A percentile compares a stretch with the other conserved stretches of the same genome.
Evolutionary conservation across 2,113 vertebrate species (phyloP).

Genomic region (Cyphomyrus discorhynchus): DNA sequence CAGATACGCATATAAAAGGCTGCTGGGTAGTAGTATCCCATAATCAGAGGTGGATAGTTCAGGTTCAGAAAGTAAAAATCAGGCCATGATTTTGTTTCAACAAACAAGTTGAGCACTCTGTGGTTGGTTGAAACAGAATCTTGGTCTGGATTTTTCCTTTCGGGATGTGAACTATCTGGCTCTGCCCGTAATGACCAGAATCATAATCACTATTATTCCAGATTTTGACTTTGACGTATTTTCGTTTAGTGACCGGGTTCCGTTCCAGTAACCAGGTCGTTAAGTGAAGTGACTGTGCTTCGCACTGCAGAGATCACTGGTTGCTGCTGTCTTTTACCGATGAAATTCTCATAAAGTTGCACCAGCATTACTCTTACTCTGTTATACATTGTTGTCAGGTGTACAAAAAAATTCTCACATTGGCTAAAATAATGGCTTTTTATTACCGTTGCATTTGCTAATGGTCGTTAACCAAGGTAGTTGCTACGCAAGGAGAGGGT

Average conservation of each 20-base stretch:
- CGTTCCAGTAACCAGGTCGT: not conserved
- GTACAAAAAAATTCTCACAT: not conserved
- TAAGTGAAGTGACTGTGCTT: not conserved
- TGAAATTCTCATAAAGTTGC: not conserved
- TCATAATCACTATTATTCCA: not conserved
- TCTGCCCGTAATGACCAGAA: not conserved
- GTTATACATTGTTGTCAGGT: not conserved
- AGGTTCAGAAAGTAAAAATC: no score
- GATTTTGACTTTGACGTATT: not conserved
- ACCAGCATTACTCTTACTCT: not conserved
- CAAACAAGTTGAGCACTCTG: no score
- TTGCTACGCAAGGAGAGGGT: not conserved
- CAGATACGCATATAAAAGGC: not conserved
- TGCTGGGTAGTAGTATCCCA: not conserved
- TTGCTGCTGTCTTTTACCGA: not conserved
- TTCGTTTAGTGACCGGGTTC: not conserved
- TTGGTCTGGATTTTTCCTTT: no score
- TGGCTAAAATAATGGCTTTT: not conserved
- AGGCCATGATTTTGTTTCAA: no score
- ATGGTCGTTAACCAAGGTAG: not conserved
- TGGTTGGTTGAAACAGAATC: no score
- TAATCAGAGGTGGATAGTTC: no score
- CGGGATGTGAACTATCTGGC: no score
- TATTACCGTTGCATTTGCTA: not conserved
- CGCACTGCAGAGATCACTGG: not conserved